These are phyloP conservation scores for Dufourea novaeangliae DNA, from an alignment of 1,140 invertebrate genomes.

Conservation along the genomic window DNA sequence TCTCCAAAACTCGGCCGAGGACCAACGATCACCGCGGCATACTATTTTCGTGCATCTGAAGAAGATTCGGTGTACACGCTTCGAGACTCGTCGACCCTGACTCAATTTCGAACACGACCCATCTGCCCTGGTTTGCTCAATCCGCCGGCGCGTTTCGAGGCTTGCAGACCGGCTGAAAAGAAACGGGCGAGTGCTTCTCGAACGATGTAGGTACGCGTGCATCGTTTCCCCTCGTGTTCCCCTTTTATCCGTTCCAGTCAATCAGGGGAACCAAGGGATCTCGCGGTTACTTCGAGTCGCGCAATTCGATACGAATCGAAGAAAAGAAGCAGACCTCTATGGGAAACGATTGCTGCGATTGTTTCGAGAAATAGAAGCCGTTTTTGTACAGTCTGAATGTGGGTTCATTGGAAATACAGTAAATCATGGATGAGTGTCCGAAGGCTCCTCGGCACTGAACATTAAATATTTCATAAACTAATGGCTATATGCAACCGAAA, in stretches of 20 bases:
- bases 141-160: slow-evolving; percentile 54
- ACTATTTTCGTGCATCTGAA: slow-evolving; percentile 63
- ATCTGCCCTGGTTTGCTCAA: slow-evolving; percentile 65
- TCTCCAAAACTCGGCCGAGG: slow-evolving; percentile 57
- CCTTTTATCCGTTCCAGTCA: not conserved
- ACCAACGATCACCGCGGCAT: slow-evolving; percentile 46
- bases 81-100: slow-evolving; percentile 70
- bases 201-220: no score
- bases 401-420: no score
- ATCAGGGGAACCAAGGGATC: not conserved
- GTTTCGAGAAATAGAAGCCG: not conserved
- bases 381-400: no score
- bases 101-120: slow-evolving; percentile 71
- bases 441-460: no score
- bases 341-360: not conserved
- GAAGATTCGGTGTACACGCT: slow-evolving; percentile 57
- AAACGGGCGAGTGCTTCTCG: slow-evolving; percentile 33
- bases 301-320: not conserved
- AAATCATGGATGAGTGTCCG: no score
- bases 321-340: not conserved
- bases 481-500: no score
- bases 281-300: slow-evolving; percentile 13
- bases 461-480: no score
- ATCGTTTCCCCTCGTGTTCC: no score
- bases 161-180: slow-evolving; percentile 42